Evolutionary conservation across 2,797 vertebrate genomes (phyloP).

Genomic region (Geotrypetes seraphini): DNA sequence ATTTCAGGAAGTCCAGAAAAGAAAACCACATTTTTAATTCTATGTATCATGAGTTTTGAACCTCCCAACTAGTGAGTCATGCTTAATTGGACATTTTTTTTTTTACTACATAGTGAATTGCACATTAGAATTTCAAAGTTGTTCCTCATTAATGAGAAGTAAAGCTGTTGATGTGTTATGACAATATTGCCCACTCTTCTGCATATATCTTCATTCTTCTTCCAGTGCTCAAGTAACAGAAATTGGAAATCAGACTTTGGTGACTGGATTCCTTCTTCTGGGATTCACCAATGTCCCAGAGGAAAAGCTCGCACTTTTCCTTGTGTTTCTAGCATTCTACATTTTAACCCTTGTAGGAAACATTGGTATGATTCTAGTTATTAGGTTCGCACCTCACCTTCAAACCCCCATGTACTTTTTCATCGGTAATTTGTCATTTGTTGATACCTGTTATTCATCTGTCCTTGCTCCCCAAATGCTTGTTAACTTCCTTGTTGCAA

Average conservation of each 20-base stretch:
- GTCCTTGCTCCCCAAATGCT: slow-evolving; percentile 28
- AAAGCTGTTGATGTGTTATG: too few species aligned
- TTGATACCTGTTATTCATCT: slow-evolving; percentile 24
- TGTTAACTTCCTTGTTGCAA: slow-evolving; percentile 1
- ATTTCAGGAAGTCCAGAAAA: too few species aligned
- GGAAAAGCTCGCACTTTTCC: slow-evolving; percentile 6
- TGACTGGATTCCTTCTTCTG: slow-evolving; percentile 13
- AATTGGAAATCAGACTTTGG: neutral
- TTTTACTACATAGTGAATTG: neutral
- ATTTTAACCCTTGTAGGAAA: slow-evolving; percentile 16
- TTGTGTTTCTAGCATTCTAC: slow-evolving; percentile 16
- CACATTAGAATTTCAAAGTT: neutral
- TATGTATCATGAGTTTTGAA: too few species aligned
- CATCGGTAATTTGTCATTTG: slow-evolving; percentile 24
- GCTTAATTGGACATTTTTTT: too few species aligned
- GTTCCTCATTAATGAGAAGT: too few species aligned
- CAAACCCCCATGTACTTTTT: slow-evolving; percentile 32
- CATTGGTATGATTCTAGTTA: slow-evolving; percentile 13
- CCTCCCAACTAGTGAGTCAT: too few species aligned
- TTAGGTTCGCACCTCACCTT: slow-evolving; percentile 6
- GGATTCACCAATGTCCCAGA: slow-evolving; percentile 6
- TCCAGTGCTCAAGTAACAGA: neutral
- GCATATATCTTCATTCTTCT: neutral
- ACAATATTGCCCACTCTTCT: too few species aligned
- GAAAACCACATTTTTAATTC: too few species aligned